phyloP scores from a whole-genome alignment of 2,113 vertebrate species.

The Festucalex cinctus region DNA sequence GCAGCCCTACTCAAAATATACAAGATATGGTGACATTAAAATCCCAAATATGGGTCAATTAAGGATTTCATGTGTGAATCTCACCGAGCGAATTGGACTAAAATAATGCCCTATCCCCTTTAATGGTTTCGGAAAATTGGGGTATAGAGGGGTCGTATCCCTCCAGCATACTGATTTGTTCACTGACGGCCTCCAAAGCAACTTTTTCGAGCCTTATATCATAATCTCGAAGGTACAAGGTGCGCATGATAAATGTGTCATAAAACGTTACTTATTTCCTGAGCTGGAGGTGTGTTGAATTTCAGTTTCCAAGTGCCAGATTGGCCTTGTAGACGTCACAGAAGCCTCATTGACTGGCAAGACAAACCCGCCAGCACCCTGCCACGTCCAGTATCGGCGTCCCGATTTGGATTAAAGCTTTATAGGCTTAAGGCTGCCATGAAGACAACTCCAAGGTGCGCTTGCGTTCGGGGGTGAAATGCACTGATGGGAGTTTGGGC shows the following conservation, averaged over 20 bases:
- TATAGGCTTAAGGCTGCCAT: not conserved
- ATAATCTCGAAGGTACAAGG: not conserved
- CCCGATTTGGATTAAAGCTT: conserved; percentile 4
- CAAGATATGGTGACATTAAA: too few relatives aligned
- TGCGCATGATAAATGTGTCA: not conserved
- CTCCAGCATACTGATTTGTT: too few relatives aligned
- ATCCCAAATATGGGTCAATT: too few relatives aligned
- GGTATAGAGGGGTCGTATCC: too few relatives aligned
- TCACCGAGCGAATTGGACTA: too few relatives aligned
- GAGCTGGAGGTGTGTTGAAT: conserved; percentile 19
- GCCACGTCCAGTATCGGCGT: conserved; percentile 49
- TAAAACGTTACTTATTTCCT: not conserved
- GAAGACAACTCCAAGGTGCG: not conserved
- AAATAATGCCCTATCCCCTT: too few relatives aligned
- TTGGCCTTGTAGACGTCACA: conserved; percentile 48
- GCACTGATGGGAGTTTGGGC: conserved; percentile 28
- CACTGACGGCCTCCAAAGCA: too few relatives aligned
- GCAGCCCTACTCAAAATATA: too few relatives aligned
- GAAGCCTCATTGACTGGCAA: conserved; percentile 55
- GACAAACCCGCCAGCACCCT: conserved; percentile 18
- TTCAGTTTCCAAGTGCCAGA: conserved; percentile 21
- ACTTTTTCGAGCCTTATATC: not conserved
- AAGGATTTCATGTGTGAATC: too few relatives aligned
- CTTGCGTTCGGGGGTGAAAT: not conserved
- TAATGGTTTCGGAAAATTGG: too few relatives aligned